phyloP scores from a whole-genome alignment of 2,113 vertebrate species.

The Anguilla japonica region DNA sequence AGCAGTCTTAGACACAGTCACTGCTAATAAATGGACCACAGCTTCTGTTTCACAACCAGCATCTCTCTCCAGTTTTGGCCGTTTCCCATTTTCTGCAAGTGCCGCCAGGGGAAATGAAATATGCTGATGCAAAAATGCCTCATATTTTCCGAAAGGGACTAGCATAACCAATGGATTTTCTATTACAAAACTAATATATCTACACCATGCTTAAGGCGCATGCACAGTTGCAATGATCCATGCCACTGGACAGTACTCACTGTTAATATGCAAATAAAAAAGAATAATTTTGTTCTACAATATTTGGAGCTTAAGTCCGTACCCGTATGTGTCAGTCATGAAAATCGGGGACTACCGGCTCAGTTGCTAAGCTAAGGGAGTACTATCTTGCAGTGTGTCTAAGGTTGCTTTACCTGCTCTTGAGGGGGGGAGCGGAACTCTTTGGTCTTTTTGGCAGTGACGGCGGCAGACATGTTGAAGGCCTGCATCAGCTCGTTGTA shows the following conservation, averaged over 20 bases:
- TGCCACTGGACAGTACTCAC: neutral
- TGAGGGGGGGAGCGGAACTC: conserved; percentile 97
- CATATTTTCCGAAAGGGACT: neutral
- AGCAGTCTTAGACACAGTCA: conserved; percentile 3
- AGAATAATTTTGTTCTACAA: neutral
- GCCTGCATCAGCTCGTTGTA: conserved; percentile 96
- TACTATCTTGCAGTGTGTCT: neutral
- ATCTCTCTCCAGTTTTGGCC: neutral
- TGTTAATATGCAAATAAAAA: neutral
- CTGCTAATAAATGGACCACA: neutral
- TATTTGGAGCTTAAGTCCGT: neutral
- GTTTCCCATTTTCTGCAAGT: neutral
- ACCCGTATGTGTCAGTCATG: neutral
- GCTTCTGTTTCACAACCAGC: neutral
- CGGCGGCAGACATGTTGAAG: conserved; percentile 93
- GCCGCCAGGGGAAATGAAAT: neutral
- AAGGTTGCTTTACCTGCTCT: conserved; percentile 79
- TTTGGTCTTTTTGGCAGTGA: conserved; percentile 93
- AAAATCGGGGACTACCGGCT: neutral
- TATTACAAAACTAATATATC: neutral
- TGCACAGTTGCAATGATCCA: neutral
- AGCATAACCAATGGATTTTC: neutral
- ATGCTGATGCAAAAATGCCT: neutral
- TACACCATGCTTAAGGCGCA: neutral
- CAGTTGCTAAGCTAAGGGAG: neutral